Conservation (phyloP, 2,113 vertebrate genomes). For the Trematomus loennbergii region DNA sequence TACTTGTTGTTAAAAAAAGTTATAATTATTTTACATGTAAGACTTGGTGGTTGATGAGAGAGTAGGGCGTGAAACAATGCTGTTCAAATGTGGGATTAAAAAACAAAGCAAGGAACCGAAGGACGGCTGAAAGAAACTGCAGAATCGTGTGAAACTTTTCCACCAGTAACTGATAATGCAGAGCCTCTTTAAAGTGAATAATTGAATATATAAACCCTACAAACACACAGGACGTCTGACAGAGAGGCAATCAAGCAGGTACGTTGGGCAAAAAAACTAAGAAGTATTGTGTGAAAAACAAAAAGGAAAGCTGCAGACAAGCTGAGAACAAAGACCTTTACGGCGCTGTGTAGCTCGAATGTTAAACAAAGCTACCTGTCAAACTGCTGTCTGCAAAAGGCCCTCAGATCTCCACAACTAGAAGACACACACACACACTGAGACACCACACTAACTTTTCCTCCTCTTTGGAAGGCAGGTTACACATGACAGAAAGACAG, state of each 20-base stretch:
- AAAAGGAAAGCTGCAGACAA: constrained; percentile 29
- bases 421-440: constrained; percentile 11
- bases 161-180: neutral
- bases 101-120: neutral
- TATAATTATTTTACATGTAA: neutral
- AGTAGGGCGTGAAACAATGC: neutral
- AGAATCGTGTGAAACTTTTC: neutral
- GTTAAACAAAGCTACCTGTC: constrained; percentile 67
- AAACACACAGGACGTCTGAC: neutral
- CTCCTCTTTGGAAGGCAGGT: constrained; percentile 50
- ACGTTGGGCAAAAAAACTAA: neutral
- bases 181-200: neutral
- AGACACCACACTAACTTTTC: constrained; percentile 23
- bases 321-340: constrained; percentile 63
- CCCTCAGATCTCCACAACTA: constrained; percentile 47
- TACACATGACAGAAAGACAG: constrained; percentile 41
- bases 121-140: too few relatives aligned
- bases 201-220: neutral
- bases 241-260: neutral
- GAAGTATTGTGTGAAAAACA: neutral
- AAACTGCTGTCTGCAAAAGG: constrained; percentile 42
- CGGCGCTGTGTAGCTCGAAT: constrained; percentile 43
- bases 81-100: neutral
- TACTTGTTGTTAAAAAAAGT: neutral
- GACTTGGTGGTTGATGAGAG: neutral